Percentiles rank a stretch among this genome's conserved stretches.
These are phyloP conservation scores for Lasioglossum albipes DNA, from an alignment of 1,140 invertebrate species.

Conservation along the genomic window DNA sequence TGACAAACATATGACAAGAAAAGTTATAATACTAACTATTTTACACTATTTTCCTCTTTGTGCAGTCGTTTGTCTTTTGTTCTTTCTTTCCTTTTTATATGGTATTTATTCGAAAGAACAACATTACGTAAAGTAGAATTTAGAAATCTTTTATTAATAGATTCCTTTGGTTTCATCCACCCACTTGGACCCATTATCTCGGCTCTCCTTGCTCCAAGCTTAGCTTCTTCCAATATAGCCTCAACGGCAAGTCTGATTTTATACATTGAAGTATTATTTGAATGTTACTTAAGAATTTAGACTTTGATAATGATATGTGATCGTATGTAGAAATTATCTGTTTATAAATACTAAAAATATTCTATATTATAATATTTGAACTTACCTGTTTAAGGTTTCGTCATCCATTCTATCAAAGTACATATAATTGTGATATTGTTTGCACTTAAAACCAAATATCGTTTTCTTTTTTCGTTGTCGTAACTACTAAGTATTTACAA, in stretches of 20 bases:
- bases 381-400: conserved; percentile 67
- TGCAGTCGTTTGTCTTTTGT: conserved; percentile 33
- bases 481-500: not conserved
- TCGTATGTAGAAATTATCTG: too few relatives aligned
- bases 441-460: not conserved
- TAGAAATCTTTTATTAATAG: conserved; percentile 83
- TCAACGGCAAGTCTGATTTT: conserved; percentile 81
- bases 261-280: conserved; percentile 12
- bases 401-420: conserved; percentile 59
- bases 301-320: too few relatives aligned
- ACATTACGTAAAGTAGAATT: conserved; percentile 76
- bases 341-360: not conserved
- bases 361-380: not conserved
- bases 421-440: not conserved
- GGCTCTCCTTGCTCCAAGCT: conserved; percentile 82
- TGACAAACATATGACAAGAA: not conserved
- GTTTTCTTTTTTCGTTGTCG: not conserved
- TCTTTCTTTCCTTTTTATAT: conserved; percentile 57
- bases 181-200: conserved; percentile 83
- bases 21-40: conserved; percentile 15
- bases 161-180: conserved; percentile 82
- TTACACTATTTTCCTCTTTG: conserved; percentile 30
- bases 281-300: not conserved
- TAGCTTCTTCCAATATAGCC: conserved; percentile 83
- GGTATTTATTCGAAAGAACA: conserved; percentile 72